Evolutionary conservation across 1,140 invertebrate genomes (phyloP), one percentile per base, ranked within the genome.

Genomic region (Amphibalanus amphitrite): DNA sequence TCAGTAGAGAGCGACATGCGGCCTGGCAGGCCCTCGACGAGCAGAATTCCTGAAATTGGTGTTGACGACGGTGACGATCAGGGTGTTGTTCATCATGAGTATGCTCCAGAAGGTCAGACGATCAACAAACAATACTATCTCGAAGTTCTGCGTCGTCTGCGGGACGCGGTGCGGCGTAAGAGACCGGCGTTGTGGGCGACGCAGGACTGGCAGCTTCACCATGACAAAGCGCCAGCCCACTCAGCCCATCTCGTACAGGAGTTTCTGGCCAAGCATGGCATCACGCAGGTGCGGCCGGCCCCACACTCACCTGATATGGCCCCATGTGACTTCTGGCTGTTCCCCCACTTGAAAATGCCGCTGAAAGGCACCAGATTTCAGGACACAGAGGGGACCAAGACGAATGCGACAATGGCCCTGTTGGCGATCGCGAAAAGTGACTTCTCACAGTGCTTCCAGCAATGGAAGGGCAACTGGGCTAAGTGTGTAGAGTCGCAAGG

Each of bases 191-290:
- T 74, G 69, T 78, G 75, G 71, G 29, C 38, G 29, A 70, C 71
- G 26, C 72, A 72, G 26, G 73, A 74, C 33, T 78, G 76, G 75
- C 69, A 74, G n/a, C 72, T 78, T n/a, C 76, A 78, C 33, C 78
- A 79, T 72, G 78, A 79, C 73, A 80, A 79, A 74, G 76, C 76
- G 20, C 75, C 75, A 29, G 70, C 73, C 47, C 75, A 79, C 70
- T 71, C 71, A 47, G 73, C 76, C 23, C 65, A 76, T 8, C 29
- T 77, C 40, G 69, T 75, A 6, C 29, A 73, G 28, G 69, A 38
- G 4, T 38, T 38, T 38, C 4, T 38, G 33, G 15, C 33, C 33
- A 38, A 15, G 33, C 33, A 38, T 15, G 33, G 33, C 4, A 38
- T 38, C 33, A 38, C 33, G 15, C 33, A 38, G 33, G 33, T 38